Base-by-base conservation (phyloP, 2,888 invertebrate species). In the Mesoligia furuncula region DNA sequence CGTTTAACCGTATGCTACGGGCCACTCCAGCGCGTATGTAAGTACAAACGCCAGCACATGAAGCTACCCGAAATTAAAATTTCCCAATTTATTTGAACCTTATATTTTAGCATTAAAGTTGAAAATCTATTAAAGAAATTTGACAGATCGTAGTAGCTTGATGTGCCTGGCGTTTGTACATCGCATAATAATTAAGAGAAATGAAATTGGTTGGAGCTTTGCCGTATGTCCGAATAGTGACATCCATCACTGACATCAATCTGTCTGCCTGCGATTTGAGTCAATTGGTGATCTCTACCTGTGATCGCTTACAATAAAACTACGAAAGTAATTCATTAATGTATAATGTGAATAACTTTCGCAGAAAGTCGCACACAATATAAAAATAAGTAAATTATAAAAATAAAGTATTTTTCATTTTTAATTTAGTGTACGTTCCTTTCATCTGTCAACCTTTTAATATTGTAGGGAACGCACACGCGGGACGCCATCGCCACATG, bases 301-400 rank as follows among this genome's bases (percentile, higher is more conserved):
- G 31, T n/a, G 57, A 27, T 59, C 39, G 54, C 65, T 69, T 17
- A 48, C n/a, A 39, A 69, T 48, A 79, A 81, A 79, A 51, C 70
- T 81, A 62, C 80, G 65, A 70, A 82, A 80, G 84, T 84, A 42
- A 84, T 82, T 80, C 81, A 79, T 79, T 66, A 42, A 39, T 69
- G 4, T 65, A 0, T 73, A 83, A 31, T 31, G 15, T 79, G 78
- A 82, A 80, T 84, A 84, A 67, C 70, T 82, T 82, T 82, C n/a
- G 66, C 51, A 82, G 84, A 73, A 51, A 68, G 27, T 39, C 68
- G 39, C 39, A 62, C 42, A 57, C 39, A 75, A 48, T 57, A 48
- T 36, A 48, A 48, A 54, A 73, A 4, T 62, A 62, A 64, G n/a
- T 73, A 57, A 64, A 73, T 20, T n/a, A n/a, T 24, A 27, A 0